These are phyloP conservation scores for Helogale parvula DNA, from an alignment of 2,113 vertebrate genomes.

Conservation along the genomic window DNA sequence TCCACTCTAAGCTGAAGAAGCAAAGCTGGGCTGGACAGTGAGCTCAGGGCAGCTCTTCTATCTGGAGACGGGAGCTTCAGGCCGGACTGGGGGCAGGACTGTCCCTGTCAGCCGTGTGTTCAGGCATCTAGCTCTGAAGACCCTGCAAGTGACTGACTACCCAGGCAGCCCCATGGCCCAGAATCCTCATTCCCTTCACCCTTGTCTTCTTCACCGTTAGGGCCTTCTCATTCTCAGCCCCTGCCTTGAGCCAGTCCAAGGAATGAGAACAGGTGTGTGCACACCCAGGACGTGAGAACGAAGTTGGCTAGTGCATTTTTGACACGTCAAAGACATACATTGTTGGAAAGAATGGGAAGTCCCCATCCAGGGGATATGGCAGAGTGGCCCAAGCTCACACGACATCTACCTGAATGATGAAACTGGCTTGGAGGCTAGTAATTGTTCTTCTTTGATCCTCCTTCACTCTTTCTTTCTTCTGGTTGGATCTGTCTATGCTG, in stretches of 20 bases:
- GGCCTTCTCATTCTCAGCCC: not conserved
- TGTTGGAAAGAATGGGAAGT: not conserved
- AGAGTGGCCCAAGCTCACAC: not conserved
- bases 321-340: accelerated
- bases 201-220: accelerated
- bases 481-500: not conserved
- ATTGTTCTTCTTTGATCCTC: accelerated
- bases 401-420: not conserved
- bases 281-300: not conserved
- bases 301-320: accelerated
- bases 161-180: not conserved
- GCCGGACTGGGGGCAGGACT: accelerated
- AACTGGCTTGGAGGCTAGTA: not conserved
- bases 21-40: too few species aligned
- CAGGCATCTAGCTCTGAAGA: not conserved
- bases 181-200: too few species aligned
- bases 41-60: not conserved
- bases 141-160: not conserved
- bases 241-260: not conserved
- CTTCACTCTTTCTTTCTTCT: not conserved
- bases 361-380: not conserved
- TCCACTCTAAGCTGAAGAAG: not conserved
- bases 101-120: not conserved
- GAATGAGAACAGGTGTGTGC: not conserved
- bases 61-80: accelerated